phyloP scores from a whole-genome alignment of 2,888 invertebrate genomes.

The Iselma pallidipennis region DNA sequence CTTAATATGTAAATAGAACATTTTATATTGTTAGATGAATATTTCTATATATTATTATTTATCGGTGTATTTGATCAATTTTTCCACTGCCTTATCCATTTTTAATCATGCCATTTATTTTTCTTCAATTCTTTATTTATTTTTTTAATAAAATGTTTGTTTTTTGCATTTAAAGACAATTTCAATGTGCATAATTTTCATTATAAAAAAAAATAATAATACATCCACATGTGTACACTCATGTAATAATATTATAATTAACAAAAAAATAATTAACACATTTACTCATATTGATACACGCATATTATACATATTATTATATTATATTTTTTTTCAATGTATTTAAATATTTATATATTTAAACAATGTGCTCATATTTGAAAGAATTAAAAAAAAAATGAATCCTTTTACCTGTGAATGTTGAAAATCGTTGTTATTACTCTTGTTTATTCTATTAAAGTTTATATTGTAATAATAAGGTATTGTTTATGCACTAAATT shows the following conservation, averaged over 20 bases:
- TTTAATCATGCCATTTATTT: constrained; percentile 46
- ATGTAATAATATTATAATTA: constrained; percentile 5
- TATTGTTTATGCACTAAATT: constrained; percentile 50
- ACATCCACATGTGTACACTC: constrained; percentile 18
- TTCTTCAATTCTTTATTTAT: constrained; percentile 29
- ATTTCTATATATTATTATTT: constrained; percentile 40
- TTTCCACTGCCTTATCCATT: constrained; percentile 50
- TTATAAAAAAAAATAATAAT: constrained; percentile 4
- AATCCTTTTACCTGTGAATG: constrained; percentile 46
- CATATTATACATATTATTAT: too few species aligned
- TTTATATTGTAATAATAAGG: constrained; percentile 50
- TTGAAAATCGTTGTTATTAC: constrained; percentile 54
- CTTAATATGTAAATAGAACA: constrained; percentile 48
- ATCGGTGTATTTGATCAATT: constrained; percentile 44
- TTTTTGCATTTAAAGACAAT: too few species aligned
- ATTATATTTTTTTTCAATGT: constrained; percentile 9
- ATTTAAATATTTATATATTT: constrained; percentile 32
- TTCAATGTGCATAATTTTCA: constrained; percentile 23
- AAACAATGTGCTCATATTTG: constrained; percentile 41
- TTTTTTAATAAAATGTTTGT: constrained; percentile 6
- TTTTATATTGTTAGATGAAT: constrained; percentile 46
- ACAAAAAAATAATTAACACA: too few species aligned
- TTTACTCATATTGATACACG: constrained; percentile 10
- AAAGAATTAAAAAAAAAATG: constrained; percentile 29
- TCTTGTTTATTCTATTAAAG: constrained; percentile 56